Evolutionary conservation across 2,888 invertebrate species (phyloP).

Genomic region (Cephus rjabovi): DNA sequence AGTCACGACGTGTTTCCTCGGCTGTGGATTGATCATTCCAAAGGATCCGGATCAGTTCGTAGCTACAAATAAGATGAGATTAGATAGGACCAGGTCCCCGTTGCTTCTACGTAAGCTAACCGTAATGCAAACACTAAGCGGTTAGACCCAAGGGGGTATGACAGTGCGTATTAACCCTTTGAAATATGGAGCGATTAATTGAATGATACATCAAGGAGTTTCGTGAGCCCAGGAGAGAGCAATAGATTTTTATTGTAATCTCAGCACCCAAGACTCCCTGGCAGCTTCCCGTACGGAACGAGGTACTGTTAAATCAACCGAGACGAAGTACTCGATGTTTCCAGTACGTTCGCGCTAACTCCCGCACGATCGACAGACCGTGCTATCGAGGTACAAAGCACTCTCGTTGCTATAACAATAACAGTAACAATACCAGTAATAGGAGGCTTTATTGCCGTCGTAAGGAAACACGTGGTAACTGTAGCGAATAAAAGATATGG

Average conservation of each 20-base stretch:
- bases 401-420: neutral
- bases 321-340: neutral
- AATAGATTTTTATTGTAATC: neutral
- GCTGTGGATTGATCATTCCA: neutral
- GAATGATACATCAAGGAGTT: neutral
- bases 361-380: neutral
- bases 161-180: neutral
- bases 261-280: neutral
- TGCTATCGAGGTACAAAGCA: neutral
- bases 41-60: neutral
- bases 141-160: neutral
- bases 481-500: neutral
- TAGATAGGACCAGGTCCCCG: neutral
- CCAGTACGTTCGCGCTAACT: neutral
- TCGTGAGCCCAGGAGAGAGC: neutral
- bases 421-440: neutral
- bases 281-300: neutral
- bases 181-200: neutral
- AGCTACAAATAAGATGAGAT: neutral
- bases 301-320: neutral
- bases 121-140: neutral
- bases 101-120: neutral
- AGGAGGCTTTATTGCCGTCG: neutral
- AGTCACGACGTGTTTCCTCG: neutral
- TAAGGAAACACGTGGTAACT: neutral